These are phyloP conservation scores for Melitaea athalia DNA, from an alignment of 2,888 invertebrate species.

Conservation along the genomic window DNA sequence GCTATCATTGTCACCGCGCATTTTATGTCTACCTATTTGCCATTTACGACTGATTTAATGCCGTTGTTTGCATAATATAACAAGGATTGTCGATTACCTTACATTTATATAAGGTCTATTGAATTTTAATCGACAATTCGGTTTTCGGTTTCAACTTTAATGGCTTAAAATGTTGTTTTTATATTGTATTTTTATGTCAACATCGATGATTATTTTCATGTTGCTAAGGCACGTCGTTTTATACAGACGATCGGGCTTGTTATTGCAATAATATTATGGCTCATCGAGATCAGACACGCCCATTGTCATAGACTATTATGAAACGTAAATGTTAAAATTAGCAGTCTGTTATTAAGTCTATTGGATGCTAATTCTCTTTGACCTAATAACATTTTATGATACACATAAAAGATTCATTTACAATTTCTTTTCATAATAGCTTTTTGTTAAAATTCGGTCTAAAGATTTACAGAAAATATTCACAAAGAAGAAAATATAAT, in stretches of 20 bases:
- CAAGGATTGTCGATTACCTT: constrained; percentile 64
- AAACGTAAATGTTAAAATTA: constrained; percentile 31
- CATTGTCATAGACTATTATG: constrained; percentile 27
- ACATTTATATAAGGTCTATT: constrained; percentile 57
- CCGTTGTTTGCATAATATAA: constrained; percentile 69
- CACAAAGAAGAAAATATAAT: too few species aligned
- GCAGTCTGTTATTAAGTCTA: constrained; percentile 27
- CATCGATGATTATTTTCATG: constrained; percentile 1
- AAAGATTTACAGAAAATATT: too few species aligned
- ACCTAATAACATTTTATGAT: constrained; percentile 32
- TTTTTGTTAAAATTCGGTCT: too few species aligned
- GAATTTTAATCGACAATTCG: constrained; percentile 65
- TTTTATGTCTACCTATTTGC: constrained; percentile 64
- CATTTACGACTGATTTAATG: constrained; percentile 66
- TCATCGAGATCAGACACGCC: constrained; percentile 35
- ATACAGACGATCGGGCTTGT: constrained; percentile 14
- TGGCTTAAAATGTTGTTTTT: constrained; percentile 50
- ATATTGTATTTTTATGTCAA: constrained; percentile 4
- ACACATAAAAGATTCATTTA: constrained; percentile 14
- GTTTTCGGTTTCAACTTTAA: constrained; percentile 58
- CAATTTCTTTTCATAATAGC: neutral
- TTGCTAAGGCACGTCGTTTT: constrained; percentile 7
- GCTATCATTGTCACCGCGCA: constrained; percentile 61
- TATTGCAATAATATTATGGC: constrained; percentile 18
- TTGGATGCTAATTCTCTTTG: constrained; percentile 33